phyloP scores from a whole-genome alignment of 2,888 invertebrate genomes.

The Chymomyza amoena region DNA sequence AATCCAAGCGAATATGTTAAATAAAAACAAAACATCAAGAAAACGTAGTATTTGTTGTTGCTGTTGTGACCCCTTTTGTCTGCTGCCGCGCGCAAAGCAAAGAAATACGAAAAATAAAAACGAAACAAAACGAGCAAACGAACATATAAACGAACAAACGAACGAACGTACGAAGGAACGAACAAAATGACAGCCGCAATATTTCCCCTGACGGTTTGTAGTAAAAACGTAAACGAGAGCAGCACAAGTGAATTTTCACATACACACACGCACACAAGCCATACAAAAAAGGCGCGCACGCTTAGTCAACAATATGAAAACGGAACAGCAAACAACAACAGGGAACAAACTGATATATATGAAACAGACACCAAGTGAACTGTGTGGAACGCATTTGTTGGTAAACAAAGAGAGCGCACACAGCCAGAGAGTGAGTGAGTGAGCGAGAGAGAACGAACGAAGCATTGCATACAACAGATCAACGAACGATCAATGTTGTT shows the following conservation, averaged over 20 bases:
- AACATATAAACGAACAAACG: neutral
- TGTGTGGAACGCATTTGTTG: conserved; percentile 41
- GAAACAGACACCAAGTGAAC: conserved; percentile 16
- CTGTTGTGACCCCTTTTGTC: conserved; percentile 58
- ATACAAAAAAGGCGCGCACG: conserved; percentile 54
- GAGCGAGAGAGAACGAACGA: neutral
- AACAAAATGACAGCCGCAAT: neutral
- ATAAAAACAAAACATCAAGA: conserved; percentile 1
- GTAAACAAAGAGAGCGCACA: conserved; percentile 39
- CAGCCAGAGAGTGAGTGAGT: neutral
- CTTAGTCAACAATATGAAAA: conserved; percentile 32
- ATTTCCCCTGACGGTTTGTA: conserved; percentile 39
- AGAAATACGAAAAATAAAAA: neutral
- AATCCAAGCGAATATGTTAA: neutral
- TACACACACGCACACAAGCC: conserved; percentile 13
- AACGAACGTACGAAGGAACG: neutral
- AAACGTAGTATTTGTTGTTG: neutral
- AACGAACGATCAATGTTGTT: conserved; percentile 1
- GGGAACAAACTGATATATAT: conserved; percentile 36
- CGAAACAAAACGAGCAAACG: conserved; percentile 10
- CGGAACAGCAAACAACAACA: conserved; percentile 45
- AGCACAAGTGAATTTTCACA: conserved; percentile 50
- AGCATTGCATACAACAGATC: conserved; percentile 13
- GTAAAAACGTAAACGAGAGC: conserved; percentile 54
- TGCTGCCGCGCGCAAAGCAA: conserved; percentile 44